Evolutionary conservation across 2,888 invertebrate species (phyloP).

Genomic region (Drosophila mulleri): DNA sequence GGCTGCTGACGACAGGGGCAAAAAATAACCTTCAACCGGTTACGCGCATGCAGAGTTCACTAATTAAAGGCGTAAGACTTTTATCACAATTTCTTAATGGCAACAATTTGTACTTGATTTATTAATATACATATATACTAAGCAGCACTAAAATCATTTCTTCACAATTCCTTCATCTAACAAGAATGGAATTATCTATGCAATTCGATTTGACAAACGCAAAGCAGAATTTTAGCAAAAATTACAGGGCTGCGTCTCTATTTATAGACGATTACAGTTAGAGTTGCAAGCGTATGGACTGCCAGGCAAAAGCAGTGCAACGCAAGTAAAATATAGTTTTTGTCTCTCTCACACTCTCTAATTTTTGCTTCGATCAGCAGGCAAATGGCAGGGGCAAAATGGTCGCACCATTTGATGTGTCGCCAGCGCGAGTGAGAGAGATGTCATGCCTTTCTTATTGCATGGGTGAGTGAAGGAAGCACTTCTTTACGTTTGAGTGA

Average conservation of each 20-base stretch:
- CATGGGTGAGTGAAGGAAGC: slow-evolving; percentile 21
- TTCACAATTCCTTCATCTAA: background rate
- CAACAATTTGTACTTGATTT: background rate
- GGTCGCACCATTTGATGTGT: background rate
- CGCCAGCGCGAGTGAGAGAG: slow-evolving; percentile 1
- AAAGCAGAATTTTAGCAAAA: background rate
- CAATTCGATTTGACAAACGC: no score
- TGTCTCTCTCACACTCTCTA: background rate
- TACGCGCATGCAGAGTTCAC: slow-evolving; percentile 3
- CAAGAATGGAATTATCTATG: background rate
- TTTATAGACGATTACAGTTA: background rate
- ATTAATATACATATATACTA: background rate
- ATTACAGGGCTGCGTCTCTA: no score
- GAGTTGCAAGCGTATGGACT: background rate
- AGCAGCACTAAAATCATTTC: background rate
- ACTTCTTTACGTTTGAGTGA: slow-evolving; percentile 20
- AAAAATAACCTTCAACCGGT: slow-evolving; percentile 31
- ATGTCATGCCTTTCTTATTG: slow-evolving; percentile 11
- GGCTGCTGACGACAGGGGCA: slow-evolving; percentile 9
- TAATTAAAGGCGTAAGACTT: slow-evolving; percentile 33
- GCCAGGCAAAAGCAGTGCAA: background rate
- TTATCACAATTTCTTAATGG: background rate
- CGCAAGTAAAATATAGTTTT: background rate
- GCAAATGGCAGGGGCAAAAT: background rate
- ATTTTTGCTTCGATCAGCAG: background rate